Conservation (phyloP, 2,797 vertebrate genomes). For the Sparidentex hasta region DNA sequence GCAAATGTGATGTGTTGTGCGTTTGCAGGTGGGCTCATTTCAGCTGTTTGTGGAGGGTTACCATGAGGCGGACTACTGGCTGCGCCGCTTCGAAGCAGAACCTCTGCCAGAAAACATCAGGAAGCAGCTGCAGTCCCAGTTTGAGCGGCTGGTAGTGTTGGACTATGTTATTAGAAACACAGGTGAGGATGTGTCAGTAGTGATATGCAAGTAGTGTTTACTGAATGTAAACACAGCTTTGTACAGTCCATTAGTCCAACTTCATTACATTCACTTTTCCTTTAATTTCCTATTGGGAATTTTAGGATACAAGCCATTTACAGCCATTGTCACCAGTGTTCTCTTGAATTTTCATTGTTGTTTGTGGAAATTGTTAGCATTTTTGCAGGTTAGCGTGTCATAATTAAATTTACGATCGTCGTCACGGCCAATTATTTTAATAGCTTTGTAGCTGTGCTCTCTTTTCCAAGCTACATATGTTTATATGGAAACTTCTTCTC, state of each 20-base stretch:
- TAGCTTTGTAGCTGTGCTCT: not conserved
- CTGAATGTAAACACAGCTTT: not conserved
- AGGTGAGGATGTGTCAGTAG: slow-evolving; percentile 81
- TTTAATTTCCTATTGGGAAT: not conserved
- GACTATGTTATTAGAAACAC: slow-evolving; percentile 99
- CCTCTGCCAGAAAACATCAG: slow-evolving; percentile 97
- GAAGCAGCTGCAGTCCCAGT: slow-evolving; percentile 97
- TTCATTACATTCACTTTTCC: not conserved
- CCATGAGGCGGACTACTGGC: slow-evolving; percentile 96
- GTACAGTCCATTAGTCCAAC: not conserved
- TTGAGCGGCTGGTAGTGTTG: slow-evolving; percentile 95
- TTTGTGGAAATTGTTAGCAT: too few relatives aligned
- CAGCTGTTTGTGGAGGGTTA: slow-evolving; percentile 98
- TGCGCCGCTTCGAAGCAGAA: slow-evolving; percentile 96
- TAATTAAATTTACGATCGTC: not conserved
- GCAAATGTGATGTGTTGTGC: not conserved
- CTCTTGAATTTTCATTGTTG: too few relatives aligned
- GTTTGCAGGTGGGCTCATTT: slow-evolving; percentile 93
- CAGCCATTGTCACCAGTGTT: too few relatives aligned
- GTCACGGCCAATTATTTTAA: not conserved
- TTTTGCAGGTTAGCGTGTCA: not conserved
- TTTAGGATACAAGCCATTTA: not conserved
- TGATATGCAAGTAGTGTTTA: slow-evolving; percentile 12
- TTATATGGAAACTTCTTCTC: not conserved
- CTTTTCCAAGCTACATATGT: not conserved